Conservation (phyloP, 2,888 invertebrate species). For the Pammene fasciana region DNA sequence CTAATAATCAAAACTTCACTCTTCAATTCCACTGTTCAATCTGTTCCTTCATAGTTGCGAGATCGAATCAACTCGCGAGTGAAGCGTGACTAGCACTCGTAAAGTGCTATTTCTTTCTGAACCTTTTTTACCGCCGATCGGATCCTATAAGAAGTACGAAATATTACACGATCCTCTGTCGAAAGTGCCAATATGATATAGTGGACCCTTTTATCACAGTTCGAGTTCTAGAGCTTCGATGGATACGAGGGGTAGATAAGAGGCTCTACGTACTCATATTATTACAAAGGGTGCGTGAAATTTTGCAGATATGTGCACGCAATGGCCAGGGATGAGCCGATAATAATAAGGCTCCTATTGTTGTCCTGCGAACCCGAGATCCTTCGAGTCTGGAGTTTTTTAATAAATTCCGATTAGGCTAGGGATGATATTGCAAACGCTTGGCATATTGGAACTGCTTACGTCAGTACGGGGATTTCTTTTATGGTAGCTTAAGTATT, state of each 20-base stretch:
- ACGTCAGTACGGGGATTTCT: constrained; percentile 36
- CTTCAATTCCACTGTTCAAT: constrained; percentile 30
- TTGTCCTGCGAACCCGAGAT: constrained; percentile 44
- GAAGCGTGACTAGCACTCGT: constrained; percentile 43
- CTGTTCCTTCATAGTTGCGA: constrained; percentile 34
- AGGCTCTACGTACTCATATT: constrained; percentile 64
- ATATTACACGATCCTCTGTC: constrained; percentile 68
- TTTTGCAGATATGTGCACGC: constrained; percentile 73
- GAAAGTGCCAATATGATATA: constrained; percentile 81
- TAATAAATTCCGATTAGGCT: constrained; percentile 55
- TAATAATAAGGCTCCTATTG: constrained; percentile 59
- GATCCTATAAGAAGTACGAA: constrained; percentile 70
- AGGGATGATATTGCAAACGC: constrained; percentile 39
- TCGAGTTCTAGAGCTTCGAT: constrained; percentile 49
- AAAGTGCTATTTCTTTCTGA: constrained; percentile 40
- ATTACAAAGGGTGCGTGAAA: constrained; percentile 80
- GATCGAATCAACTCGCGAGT: constrained; percentile 38
- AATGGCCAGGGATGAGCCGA: constrained; percentile 66
- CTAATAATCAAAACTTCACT: neutral
- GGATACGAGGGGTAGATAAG: constrained; percentile 76
- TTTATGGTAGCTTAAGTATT: constrained; percentile 34
- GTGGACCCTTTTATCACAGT: constrained; percentile 71
- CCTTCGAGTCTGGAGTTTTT: constrained; percentile 53
- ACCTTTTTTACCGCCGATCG: constrained; percentile 36
- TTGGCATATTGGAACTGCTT: constrained; percentile 31